These are phyloP conservation scores for Zelostemma sp. DNA, from an alignment of 1,140 invertebrate species.

Conservation along the genomic window DNA sequence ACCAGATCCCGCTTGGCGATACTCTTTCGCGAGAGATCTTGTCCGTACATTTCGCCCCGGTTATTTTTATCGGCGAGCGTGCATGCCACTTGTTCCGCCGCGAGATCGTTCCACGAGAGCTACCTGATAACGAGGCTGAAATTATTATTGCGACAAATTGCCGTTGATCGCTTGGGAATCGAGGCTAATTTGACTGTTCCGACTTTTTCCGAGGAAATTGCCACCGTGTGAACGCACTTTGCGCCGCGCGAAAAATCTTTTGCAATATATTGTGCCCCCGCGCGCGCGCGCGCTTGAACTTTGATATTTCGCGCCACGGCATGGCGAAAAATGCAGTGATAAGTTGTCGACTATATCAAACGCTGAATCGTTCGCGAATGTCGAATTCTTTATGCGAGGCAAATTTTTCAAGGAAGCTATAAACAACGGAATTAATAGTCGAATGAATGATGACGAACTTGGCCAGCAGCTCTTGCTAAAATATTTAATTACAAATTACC, in stretches of 20 bases:
- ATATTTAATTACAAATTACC: slow-evolving; percentile 32
- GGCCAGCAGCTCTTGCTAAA: slow-evolving; percentile 24
- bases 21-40: slow-evolving; percentile 4
- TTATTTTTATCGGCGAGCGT: slow-evolving; percentile 1
- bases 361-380: slow-evolving; percentile 21
- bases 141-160: slow-evolving; percentile 32
- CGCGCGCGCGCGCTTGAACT: slow-evolving; percentile 35
- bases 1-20: slow-evolving; percentile 38
- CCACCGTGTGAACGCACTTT: not conserved
- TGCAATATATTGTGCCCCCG: no score
- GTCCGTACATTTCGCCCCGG: not conserved
- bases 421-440: slow-evolving; percentile 20
- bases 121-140: no score
- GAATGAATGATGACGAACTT: slow-evolving; percentile 37
- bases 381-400: slow-evolving; percentile 31
- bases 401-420: slow-evolving; percentile 37
- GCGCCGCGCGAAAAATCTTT: not conserved
- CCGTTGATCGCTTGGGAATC: not conserved
- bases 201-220: not conserved
- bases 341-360: slow-evolving; percentile 29
- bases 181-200: no score
- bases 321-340: slow-evolving; percentile 29
- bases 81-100: no score
- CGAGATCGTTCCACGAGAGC: no score
- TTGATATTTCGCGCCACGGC: slow-evolving; percentile 33